These are phyloP conservation scores for Stegostoma tigrinum DNA, from an alignment of 2,113 vertebrate genomes.

Conservation along the genomic window DNA sequence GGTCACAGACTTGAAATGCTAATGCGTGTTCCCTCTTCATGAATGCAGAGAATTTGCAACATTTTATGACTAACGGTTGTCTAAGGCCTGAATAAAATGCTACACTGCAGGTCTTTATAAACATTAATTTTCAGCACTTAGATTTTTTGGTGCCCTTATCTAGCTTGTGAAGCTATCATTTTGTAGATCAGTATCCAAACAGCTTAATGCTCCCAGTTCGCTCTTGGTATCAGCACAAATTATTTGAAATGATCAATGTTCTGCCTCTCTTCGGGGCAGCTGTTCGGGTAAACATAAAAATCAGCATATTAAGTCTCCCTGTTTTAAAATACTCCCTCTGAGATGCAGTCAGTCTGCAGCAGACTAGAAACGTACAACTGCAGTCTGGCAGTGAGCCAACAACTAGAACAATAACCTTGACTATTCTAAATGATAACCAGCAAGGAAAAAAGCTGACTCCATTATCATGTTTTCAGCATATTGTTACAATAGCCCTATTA, in stretches of 20 bases:
- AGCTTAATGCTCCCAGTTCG: neutral
- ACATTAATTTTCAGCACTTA: neutral
- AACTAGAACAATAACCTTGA: neutral
- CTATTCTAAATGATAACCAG: neutral
- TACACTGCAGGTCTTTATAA: neutral
- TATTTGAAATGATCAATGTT: neutral
- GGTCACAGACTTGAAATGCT: neutral
- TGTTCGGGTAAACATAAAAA: neutral
- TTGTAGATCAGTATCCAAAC: neutral
- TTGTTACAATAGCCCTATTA: neutral
- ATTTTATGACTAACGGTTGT: neutral
- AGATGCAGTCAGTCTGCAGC: neutral
- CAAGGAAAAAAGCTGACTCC: neutral
- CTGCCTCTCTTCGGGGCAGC: neutral
- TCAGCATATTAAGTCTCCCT: neutral
- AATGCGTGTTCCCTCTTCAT: too few relatives aligned
- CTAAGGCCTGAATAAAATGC: neutral
- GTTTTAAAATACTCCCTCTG: neutral
- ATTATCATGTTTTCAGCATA: neutral
- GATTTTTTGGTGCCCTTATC: neutral
- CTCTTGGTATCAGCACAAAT: neutral
- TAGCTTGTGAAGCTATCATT: neutral
- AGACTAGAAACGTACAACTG: neutral
- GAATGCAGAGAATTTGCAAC: neutral
- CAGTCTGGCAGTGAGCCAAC: neutral